Conservation (phyloP, 2,888 invertebrate genomes). For the Caenorhabditis sp. region DNA sequence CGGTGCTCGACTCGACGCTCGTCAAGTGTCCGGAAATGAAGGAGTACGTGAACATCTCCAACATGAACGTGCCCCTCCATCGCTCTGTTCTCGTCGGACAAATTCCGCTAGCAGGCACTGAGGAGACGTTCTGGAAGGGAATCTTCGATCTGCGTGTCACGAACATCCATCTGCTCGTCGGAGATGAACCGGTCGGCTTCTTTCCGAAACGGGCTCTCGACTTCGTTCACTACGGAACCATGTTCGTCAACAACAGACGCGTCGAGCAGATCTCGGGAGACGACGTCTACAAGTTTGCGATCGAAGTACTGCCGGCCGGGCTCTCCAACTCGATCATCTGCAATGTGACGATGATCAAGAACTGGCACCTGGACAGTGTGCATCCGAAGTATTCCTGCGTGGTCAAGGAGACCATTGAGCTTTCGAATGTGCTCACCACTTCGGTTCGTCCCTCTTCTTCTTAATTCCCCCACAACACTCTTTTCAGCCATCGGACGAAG, state of each 20-base stretch:
- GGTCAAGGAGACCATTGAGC: constrained; percentile 23
- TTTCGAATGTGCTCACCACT: neutral
- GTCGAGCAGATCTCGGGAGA: constrained; percentile 17
- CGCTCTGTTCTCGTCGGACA: constrained; percentile 17
- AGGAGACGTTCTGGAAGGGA: constrained; percentile 36
- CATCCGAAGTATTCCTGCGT: constrained; percentile 13
- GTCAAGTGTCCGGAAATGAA: neutral
- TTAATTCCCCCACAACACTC: neutral
- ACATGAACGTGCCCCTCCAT: constrained; percentile 7
- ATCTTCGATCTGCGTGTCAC: constrained; percentile 9
- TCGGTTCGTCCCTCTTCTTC: constrained; percentile 1
- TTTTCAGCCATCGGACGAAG: constrained; percentile 21
- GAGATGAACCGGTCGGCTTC: constrained; percentile 8
- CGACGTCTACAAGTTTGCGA: constrained; percentile 19
- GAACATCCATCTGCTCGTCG: constrained; percentile 12
- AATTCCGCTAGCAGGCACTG: constrained; percentile 15
- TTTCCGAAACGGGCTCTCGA: constrained; percentile 2
- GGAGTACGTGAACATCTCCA: constrained; percentile 24
- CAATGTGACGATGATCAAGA: constrained; percentile 17
- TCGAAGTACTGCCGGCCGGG: constrained; percentile 30
- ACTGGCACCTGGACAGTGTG: constrained; percentile 16
- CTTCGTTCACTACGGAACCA: constrained; percentile 9
- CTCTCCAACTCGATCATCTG: constrained; percentile 32
- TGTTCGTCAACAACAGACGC: constrained; percentile 32
- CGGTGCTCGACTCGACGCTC: constrained; percentile 27